Base-by-base conservation (phyloP, 2,113 vertebrate genomes). In the Recurvirostra avosetta region DNA sequence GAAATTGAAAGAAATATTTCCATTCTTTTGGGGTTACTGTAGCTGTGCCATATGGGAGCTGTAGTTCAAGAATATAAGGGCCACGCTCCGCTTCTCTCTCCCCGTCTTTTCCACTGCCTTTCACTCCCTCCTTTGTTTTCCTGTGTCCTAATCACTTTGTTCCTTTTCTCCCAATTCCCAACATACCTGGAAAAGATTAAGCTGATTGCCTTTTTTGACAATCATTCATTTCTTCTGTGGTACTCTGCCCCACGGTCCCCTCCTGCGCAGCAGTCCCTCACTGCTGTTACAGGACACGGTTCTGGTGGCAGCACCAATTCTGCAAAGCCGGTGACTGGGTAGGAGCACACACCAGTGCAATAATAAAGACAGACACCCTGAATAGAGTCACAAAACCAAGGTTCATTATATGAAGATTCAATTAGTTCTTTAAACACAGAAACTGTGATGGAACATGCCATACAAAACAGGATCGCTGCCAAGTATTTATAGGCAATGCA, bases 161-260 rank as follows among this genome's bases (percentile, higher is more conserved):
- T 47, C 41, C 8, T 86, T 40, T 81, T 59, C 27, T 59, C 36
- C 40, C 47, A 7, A 50, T 43, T 22, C 6, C 41, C 15, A n/a
- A 1, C 50, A 20, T 8, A 27, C 32, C 52, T 63, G 65, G 65
- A 40, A 36, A 22, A 67, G 32, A 20, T 55, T 0, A 6, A 26
- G 15, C 36, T 19, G 11, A 75, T 75, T 26, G 26, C 15, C 5
- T 62, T 52, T 82, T 74, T 15, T 12, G 27, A 1, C 16, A 12
- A 12, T 9, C 6, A 8, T 50, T 58, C 56, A 34, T 2, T 79
- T 65, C 50, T 25, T 12, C 7, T 1, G 0, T 71, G 20, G 11
- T 45, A 1, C 34, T 21, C 50, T n/a, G 22, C 55, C 59, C 68
- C 13, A 11, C 38, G 8, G 29, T 58, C 32, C 29, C 34, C 32